Evolutionary conservation across 2,888 invertebrate species (phyloP), one percentile per base, ranked within the genome.

Genomic region (Aleiodes leptofemur): DNA sequence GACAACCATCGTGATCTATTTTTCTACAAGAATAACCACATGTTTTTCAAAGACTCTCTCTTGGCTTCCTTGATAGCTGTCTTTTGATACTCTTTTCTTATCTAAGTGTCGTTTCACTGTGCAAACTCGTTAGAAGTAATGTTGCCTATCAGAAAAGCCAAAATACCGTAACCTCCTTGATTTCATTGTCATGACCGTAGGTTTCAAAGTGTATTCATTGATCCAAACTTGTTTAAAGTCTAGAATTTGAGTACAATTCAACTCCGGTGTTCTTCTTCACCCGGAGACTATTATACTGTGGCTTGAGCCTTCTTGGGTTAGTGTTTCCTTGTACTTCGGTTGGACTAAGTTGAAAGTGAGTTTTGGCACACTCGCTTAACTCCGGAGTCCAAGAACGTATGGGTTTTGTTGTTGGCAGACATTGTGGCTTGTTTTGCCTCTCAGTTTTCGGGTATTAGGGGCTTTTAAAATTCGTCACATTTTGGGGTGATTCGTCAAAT

Each of bases 351-450:
- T 64, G 43, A 14, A 43, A 43, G 48, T n/a, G 43, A 64, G 43
- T 64, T 64, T 64, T 14, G 64, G 64, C 64, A 64, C 64, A 64
- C 64, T 64, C 48, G 64, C 48, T 16, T 29, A 64, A 64, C 64
- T 64, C 23, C 23, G 23, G 48, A 43, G 64, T 48, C 64, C 48
- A 11, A 64, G 14, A 64, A 64, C 64, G 48, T 48, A 64, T 64
- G 64, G 43, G 43, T 64, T 43, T 64, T 64, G 64, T 64, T 43
- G 64, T 4, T 48, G 13, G 31, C 9, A 31, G 29, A 14, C n/a
- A 64, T 64, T 64, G n/a, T 48, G 13, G 61, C 14, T 11, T 14
- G 14, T 16, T 16, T 16, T 16, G 14, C 14, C 55, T n/a, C 55
- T 11, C 9, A 7, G 16, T 23, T 64, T 23, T 48, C 3, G 23